Evolutionary conservation across 2,888 invertebrate genomes (phyloP).

Genomic region (Oeneis ivallda): DNA sequence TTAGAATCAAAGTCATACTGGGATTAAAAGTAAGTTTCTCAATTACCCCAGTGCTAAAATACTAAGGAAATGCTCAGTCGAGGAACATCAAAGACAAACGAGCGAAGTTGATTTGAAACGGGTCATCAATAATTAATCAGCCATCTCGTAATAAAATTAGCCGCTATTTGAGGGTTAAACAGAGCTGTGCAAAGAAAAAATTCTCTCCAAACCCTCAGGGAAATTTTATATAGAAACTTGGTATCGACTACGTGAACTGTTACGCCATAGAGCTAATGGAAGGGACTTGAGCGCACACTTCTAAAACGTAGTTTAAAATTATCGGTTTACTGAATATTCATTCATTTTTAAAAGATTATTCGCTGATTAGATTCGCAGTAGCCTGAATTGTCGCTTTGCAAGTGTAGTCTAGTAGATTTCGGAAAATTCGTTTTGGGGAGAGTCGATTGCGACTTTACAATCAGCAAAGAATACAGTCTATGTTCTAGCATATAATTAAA

Average conservation of each 20-base stretch:
- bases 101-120: slow-evolving; percentile 58
- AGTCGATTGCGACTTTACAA: no score
- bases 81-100: slow-evolving; percentile 71
- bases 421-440: no score
- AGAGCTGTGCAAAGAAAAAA: slow-evolving; percentile 64
- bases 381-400: no score
- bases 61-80: slow-evolving; percentile 58
- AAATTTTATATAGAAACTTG: slow-evolving; percentile 76
- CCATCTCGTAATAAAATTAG: slow-evolving; percentile 75
- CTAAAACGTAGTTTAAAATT: background rate
- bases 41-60: background rate
- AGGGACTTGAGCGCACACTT: slow-evolving; percentile 35
- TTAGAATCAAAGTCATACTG: background rate
- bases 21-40: background rate
- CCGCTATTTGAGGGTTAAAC: slow-evolving; percentile 74
- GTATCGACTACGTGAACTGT: slow-evolving; percentile 55
- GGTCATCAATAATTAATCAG: slow-evolving; percentile 77
- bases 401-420: no score
- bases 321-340: no score
- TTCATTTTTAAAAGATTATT: no score
- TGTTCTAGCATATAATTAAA: no score
- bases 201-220: slow-evolving; percentile 68
- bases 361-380: no score
- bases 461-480: no score
- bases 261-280: slow-evolving; percentile 45